These are phyloP conservation scores for Coranthus polyacanthus DNA, from an alignment of 2,797 vertebrate genomes.

Conservation along the genomic window DNA sequence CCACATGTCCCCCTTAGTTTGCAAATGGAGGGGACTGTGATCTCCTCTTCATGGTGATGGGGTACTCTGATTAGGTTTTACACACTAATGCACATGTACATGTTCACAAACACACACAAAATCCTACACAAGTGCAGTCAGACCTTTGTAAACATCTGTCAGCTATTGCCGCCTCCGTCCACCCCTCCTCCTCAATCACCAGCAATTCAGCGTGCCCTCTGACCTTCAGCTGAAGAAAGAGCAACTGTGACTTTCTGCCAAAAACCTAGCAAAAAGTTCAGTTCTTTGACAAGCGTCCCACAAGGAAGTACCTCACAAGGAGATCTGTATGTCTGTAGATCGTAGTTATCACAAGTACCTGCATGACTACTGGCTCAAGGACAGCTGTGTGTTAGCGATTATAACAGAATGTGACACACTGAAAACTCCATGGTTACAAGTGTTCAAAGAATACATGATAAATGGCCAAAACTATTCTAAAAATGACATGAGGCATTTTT, in stretches of 20 bases:
- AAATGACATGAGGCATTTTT: not conserved
- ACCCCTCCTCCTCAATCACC: conserved; percentile 54
- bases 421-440: conserved; percentile 36
- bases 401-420: conserved; percentile 38
- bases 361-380: conserved; percentile 71
- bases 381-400: conserved; percentile 52
- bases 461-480: not conserved
- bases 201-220: conserved; percentile 76
- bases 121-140: conserved; percentile 63
- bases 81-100: not conserved
- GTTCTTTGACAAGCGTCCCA: conserved; percentile 40
- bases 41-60: conserved; percentile 1
- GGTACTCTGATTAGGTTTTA: too few relatives aligned
- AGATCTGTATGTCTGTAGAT: conserved; percentile 58
- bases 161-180: conserved; percentile 74
- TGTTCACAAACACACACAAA: conserved; percentile 26
- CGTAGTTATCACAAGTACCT: conserved; percentile 76
- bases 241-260: conserved; percentile 75
- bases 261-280: conserved; percentile 57
- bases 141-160: conserved; percentile 85
- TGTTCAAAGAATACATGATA: conserved; percentile 33
- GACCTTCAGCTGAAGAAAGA: conserved; percentile 74
- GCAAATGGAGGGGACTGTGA: not conserved
- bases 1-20: conserved; percentile 35
- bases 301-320: conserved; percentile 41